Base-by-base conservation (phyloP, 2,113 vertebrate species). In the Callionymus lyra region DNA sequence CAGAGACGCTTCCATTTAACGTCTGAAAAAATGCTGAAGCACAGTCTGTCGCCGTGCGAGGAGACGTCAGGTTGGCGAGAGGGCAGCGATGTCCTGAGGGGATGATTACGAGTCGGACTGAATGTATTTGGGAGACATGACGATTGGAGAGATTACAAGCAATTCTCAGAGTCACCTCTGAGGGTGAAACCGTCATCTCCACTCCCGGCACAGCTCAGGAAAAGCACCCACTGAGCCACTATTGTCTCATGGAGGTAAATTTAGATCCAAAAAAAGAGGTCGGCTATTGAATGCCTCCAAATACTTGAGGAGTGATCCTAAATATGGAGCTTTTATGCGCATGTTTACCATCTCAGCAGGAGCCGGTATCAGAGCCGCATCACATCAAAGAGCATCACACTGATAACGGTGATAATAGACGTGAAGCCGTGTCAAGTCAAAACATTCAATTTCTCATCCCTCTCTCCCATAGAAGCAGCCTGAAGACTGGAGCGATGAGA, bases 121-220 rank as follows among this genome's bases (percentile, higher is more conserved):
- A 53, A 51, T 39, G 11, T n/a, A 44, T 47, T 63, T n/a, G 60
- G 52, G 59, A 60, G 59, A 60, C 33, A 8, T 15, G 54, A 57
- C 44, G 47, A 68, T 77, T 76, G 45, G 52, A 47, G 62, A 63
- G 72, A 78, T 78, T 67, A 70, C 59, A 63, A 70, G 58, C 61
- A 65, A 63, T 69, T 69, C 52, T 63, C 65, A 16, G 2, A 61
- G 65, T 76, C 70, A 62, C 53, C 60, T 60, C 48, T 6, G 31
- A 68, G 59, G 65, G 44, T 65, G 27, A 34, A 32, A 47, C 47
- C 54, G 52, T 48, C 47, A 56, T n/a, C n/a, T n/a, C n/a, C n/a
- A n/a, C 66, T 53, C 60, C 55, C 62, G 59, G 65, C 63, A 71
- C 68, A 64, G 50, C 44, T 41, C 14, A 6, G 39, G 52, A 72